Conservation (phyloP, 2,113 vertebrate genomes). For the Zosterops borbonicus region DNA sequence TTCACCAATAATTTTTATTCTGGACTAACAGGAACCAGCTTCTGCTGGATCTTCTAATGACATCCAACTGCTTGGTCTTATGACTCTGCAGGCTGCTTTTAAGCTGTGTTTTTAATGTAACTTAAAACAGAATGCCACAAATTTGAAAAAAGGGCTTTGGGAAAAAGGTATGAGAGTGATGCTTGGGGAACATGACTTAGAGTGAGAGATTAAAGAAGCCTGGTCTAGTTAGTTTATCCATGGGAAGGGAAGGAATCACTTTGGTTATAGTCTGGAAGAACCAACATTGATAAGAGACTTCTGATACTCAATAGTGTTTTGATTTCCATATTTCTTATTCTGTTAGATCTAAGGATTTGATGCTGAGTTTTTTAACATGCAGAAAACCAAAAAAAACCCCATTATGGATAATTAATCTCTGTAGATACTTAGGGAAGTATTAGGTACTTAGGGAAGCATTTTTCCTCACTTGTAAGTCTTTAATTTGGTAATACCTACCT, state of each 20-base stretch:
- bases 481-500: background rate
- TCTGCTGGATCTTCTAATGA: background rate
- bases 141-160: background rate
- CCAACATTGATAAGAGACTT: background rate
- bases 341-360: conserved; percentile 20
- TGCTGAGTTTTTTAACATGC: background rate
- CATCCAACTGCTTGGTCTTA: background rate
- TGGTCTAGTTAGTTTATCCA: background rate
- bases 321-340: conserved; percentile 2
- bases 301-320: background rate
- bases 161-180: background rate
- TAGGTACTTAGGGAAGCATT: background rate
- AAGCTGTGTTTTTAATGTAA: background rate
- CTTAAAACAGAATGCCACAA: background rate
- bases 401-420: background rate
- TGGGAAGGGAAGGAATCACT: background rate
- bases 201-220: background rate
- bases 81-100: background rate
- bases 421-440: background rate
- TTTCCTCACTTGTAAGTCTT: background rate
- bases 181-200: background rate
- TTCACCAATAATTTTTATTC: background rate
- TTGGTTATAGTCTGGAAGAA: background rate
- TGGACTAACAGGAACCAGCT: background rate
- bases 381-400: background rate